phyloP scores from a whole-genome alignment of 2,113 vertebrate species.

The Tachysurus vachellii region DNA sequence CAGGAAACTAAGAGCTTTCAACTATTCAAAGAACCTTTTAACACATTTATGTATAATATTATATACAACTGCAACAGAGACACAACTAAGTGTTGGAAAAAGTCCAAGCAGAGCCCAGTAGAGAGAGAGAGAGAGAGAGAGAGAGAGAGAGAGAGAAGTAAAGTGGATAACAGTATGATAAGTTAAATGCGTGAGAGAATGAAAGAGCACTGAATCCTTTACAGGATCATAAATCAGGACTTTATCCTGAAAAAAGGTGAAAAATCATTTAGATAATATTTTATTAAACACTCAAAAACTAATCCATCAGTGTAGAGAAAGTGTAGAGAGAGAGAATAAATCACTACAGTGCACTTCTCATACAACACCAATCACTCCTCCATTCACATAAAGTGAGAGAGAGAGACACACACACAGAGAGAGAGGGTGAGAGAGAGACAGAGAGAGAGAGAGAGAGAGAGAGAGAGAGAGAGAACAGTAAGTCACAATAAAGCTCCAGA shows the following conservation, averaged over 20 bases:
- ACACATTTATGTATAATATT: too few species aligned
- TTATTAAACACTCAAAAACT: not conserved
- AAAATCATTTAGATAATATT: not conserved
- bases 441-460: too few species aligned
- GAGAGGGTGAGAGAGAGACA: too few species aligned
- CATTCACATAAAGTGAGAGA: not conserved
- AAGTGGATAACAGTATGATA: not conserved
- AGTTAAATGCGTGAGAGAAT: constrained; percentile 3
- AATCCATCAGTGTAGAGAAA: not conserved
- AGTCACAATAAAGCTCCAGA: too few species aligned
- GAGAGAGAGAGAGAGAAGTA: not conserved
- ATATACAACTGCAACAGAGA: too few species aligned
- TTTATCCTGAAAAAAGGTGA: not conserved
- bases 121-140: not conserved
- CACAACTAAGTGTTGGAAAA: too few species aligned
- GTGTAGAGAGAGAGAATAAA: not conserved
- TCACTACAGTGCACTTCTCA: not conserved
- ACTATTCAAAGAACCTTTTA: too few species aligned
- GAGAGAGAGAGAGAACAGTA: too few species aligned
- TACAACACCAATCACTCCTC: not conserved
- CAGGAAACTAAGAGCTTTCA: too few species aligned
- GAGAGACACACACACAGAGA: too few species aligned
- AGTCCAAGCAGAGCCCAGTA: too few species aligned
- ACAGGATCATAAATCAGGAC: not conserved
- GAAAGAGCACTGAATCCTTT: not conserved